Conservation (phyloP, 2,797 vertebrate genomes). For the Propithecus perrieri region DNA sequence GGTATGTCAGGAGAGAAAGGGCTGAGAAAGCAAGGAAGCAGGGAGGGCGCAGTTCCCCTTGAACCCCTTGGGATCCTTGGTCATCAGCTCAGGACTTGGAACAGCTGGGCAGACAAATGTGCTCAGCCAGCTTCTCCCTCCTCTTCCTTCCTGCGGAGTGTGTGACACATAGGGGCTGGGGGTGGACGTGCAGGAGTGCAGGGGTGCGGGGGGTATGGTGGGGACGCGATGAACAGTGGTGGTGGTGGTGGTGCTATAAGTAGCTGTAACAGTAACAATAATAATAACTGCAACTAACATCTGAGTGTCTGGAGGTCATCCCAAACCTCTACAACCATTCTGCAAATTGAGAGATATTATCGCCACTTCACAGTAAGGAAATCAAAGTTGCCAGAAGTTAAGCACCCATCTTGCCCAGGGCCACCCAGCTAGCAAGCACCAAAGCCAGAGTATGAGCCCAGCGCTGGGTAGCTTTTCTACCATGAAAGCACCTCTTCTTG, state of each 20-base stretch:
- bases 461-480: background rate
- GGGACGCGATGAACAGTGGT: too few relatives aligned
- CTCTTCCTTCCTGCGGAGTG: background rate
- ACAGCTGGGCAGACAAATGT: background rate
- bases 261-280: rapidly evolving
- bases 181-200: rapidly evolving
- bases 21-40: background rate
- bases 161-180: rapidly evolving
- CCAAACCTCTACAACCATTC: background rate
- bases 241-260: background rate
- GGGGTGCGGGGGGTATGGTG: background rate
- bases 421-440: background rate
- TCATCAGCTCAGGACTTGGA: background rate
- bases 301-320: rapidly evolving
- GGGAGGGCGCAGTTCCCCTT: background rate
- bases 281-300: rapidly evolving
- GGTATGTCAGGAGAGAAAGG: background rate
- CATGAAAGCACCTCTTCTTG: background rate
- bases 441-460: background rate
- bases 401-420: background rate
- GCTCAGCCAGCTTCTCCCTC: background rate
- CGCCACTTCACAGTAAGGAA: background rate
- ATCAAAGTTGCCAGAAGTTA: background rate
- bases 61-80: rapidly evolving
- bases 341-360: rapidly evolving